Evolutionary conservation across 2,113 vertebrate genomes (phyloP), one percentile per base, ranked within the genome.

Genomic region (Corapipo altera): DNA sequence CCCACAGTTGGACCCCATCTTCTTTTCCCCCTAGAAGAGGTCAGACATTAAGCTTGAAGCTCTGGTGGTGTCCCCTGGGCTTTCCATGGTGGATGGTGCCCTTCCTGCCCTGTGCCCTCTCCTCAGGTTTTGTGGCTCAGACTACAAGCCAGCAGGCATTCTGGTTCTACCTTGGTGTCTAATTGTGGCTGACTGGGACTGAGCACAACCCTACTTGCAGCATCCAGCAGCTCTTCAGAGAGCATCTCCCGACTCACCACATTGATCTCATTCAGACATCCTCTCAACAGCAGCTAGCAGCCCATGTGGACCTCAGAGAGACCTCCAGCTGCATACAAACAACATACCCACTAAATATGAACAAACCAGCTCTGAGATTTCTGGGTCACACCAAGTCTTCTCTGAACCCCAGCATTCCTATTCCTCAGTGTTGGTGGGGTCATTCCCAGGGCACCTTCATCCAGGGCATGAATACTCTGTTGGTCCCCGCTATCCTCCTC

Each of bases 141-240:
- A 22, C 64, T 15, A 15, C 9, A 20, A 69, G 51, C 19, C 75
- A 64, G n/a, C 37, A 46, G 37, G 30, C 43, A 43, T 8, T 27
- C 39, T 2, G 0, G n/a, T 16, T 85, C 58, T 55, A 23, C 10
- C 22, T 46, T 0, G 0, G 13, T 15, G 5, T 26, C n/a, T 24
- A 9, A 8, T 44, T 13, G 33, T 3, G 6, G 19, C 52, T 30
- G n/a, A 49, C 9, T 35, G 30, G 57, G 49, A 48, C n/a, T 48
- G 57, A 76, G 43, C 11, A 19, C 48, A 74, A n/a, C 11, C 37
- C 15, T 28, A 43, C 23, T n/a, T 49, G 58, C 32, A n/a, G 14
- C 41, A 54, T 12, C 58, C 32, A 66, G 22, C 8, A 1, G 30
- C n/a, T 72, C 52, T 59, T 59, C 28, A 30, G 32, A 33, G 57